Percentiles rank a stretch among this genome's conserved stretches.
Conservation (phyloP, 2,888 invertebrate genomes). For the Macrophya alboannulata region DNA sequence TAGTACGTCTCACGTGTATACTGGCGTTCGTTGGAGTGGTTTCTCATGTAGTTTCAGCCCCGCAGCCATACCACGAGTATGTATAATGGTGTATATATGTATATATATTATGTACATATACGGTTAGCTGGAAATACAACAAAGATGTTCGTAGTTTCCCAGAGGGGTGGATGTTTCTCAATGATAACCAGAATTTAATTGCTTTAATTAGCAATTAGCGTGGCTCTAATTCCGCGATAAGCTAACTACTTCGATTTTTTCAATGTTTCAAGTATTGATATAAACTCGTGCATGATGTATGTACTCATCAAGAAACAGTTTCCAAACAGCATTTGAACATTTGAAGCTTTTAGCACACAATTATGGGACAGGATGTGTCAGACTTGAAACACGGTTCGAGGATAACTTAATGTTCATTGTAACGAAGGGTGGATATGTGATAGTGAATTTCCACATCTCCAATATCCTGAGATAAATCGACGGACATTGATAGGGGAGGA, state of each 20-base stretch:
- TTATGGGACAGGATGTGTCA: background rate
- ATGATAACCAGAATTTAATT: constrained; percentile 21
- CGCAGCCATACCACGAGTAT: constrained; percentile 12
- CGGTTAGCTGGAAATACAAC: background rate
- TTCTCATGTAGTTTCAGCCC: constrained; percentile 51
- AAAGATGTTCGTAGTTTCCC: background rate
- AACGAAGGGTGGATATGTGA: background rate
- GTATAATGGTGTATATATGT: constrained; percentile 15
- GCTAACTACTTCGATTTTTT: background rate
- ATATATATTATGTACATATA: constrained; percentile 14
- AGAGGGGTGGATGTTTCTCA: background rate
- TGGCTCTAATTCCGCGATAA: background rate
- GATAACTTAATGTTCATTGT: constrained; percentile 10
- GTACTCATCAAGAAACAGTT: background rate
- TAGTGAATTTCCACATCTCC: background rate
- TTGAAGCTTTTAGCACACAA: background rate
- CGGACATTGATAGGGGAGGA: background rate
- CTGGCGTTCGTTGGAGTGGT: constrained; percentile 44
- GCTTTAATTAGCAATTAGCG: background rate
- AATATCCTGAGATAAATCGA: constrained; percentile 15
- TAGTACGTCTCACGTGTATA: constrained; percentile 56
- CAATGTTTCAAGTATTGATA: background rate
- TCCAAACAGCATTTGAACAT: background rate
- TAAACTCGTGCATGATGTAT: background rate
- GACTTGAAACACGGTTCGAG: background rate